Evolutionary conservation across 2,888 invertebrate species (phyloP), one percentile per base, ranked within the genome.

Genomic region (Teleogryllus oceanicus): DNA sequence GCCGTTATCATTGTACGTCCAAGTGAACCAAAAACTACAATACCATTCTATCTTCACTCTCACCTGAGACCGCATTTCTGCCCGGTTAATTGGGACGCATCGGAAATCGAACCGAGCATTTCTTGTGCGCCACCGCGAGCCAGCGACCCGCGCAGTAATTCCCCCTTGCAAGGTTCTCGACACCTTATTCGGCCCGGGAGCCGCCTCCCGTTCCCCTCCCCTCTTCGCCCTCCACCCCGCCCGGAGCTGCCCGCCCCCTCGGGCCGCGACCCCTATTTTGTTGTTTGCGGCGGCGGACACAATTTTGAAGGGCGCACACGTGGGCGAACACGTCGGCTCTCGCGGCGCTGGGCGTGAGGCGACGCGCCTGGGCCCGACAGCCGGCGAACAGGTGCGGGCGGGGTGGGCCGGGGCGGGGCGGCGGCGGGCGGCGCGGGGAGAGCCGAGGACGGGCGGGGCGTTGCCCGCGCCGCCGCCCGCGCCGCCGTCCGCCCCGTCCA

Each of bases 201-300:
- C 5, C 37, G 37, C 37, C 37, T 37, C 37, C 37, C 37, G 37
- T 37, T 8, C 37, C 37, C 8, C 8, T 8, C 37, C 1, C 37
- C 37, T 4, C 37, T 5, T 4, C 24, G 24, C 24, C 24, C 24
- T 2, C 24, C 24, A 21, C 4, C 24, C 4, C 8, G 5, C 37
- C 37, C 37, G 37, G 37, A 0, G 4, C 37, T 37, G 37, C 37
- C 37, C 37, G 5, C 37, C 37, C 37, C 37, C 37, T 37, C 37
- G 37, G 62, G 62, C 16, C 62, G 62, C 62, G 62, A 62, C 62
- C 62, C 62, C 62, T 62, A 62, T 62, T 62, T 62, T n/a, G 62
- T n/a, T 62, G 62, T 62, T 62, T 62, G 62, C 62, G 62, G 62
- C 62, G n/a, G 62, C 62, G 62, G 62, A 62, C 62, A 62, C 62